phyloP scores from a whole-genome alignment of 2,888 invertebrate genomes.

The Cosmopolites sordidus region DNA sequence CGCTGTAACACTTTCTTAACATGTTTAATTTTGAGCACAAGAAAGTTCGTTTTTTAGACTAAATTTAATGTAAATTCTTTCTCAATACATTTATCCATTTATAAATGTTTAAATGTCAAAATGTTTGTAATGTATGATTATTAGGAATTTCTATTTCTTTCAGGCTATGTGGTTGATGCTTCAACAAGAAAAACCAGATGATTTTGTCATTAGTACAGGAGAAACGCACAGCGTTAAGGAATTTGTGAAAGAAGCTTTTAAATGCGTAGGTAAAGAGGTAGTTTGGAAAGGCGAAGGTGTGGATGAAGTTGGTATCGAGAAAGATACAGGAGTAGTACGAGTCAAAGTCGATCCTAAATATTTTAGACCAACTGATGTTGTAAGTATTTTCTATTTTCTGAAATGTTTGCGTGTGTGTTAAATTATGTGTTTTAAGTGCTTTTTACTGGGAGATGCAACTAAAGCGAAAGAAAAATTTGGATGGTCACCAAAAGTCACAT shows the following conservation, averaged over 20 bases:
- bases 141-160: slow-evolving; percentile 15
- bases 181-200: slow-evolving; percentile 85
- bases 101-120: no score
- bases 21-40: no score
- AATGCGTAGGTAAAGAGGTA: slow-evolving; percentile 72
- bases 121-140: no score
- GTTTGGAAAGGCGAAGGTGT: slow-evolving; percentile 85
- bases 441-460: slow-evolving; percentile 86
- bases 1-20: no score
- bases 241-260: slow-evolving; percentile 91
- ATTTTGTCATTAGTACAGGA: slow-evolving; percentile 97
- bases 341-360: slow-evolving; percentile 89
- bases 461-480: slow-evolving; percentile 84
- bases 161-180: slow-evolving; percentile 99
- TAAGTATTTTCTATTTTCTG: slow-evolving; percentile 49
- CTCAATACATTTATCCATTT: no score
- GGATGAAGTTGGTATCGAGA: slow-evolving; percentile 73
- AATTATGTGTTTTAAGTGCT: slow-evolving; percentile 57
- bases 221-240: slow-evolving; percentile 92
- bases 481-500: slow-evolving; percentile 83
- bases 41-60: no score
- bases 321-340: slow-evolving; percentile 66
- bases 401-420: neutral
- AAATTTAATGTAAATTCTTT: no score
- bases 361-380: slow-evolving; percentile 97